phyloP scores from a whole-genome alignment of 2,888 invertebrate species.

The Portevinia maculata region DNA sequence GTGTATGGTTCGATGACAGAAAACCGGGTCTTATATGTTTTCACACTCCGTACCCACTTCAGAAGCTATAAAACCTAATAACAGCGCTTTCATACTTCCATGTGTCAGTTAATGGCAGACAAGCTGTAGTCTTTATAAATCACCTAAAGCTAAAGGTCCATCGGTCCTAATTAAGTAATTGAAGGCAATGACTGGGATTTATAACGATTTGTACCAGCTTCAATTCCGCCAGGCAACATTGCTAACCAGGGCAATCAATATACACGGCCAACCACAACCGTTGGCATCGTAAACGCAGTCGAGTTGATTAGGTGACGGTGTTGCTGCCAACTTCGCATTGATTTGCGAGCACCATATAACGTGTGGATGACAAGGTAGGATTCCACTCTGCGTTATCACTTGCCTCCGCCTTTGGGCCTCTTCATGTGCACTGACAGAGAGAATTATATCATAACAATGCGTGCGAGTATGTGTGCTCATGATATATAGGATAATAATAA shows the following conservation, averaged over 20 bases:
- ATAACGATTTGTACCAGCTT: conserved; percentile 71
- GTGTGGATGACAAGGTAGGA: conserved; percentile 29
- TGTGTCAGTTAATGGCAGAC: conserved; percentile 55
- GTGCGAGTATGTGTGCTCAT: conserved; percentile 17
- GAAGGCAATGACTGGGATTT: conserved; percentile 79
- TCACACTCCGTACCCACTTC: conserved; percentile 9
- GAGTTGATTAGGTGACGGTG: conserved; percentile 55
- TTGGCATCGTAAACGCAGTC: conserved; percentile 12
- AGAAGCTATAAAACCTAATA: conserved; percentile 60
- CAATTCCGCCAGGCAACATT: conserved; percentile 40
- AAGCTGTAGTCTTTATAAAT: conserved; percentile 76
- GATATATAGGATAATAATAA: conserved; percentile 44
- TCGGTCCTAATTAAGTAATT: conserved; percentile 81
- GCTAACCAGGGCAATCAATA: conserved; percentile 38
- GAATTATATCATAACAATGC: background rate
- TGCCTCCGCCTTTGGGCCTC: conserved; percentile 18
- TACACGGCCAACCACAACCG: background rate
- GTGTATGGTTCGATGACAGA: conserved; percentile 30
- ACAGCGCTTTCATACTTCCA: conserved; percentile 27
- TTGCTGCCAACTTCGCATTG: conserved; percentile 60
- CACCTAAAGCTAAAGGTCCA: conserved; percentile 78
- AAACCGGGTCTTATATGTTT: conserved; percentile 6
- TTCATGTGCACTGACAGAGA: background rate
- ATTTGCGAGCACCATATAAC: conserved; percentile 45
- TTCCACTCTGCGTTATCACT: background rate